A percentile compares a stretch with the other conserved stretches of the same genome.
Evolutionary conservation across 2,888 invertebrate genomes (phyloP).

Genomic region (Busseola fusca): DNA sequence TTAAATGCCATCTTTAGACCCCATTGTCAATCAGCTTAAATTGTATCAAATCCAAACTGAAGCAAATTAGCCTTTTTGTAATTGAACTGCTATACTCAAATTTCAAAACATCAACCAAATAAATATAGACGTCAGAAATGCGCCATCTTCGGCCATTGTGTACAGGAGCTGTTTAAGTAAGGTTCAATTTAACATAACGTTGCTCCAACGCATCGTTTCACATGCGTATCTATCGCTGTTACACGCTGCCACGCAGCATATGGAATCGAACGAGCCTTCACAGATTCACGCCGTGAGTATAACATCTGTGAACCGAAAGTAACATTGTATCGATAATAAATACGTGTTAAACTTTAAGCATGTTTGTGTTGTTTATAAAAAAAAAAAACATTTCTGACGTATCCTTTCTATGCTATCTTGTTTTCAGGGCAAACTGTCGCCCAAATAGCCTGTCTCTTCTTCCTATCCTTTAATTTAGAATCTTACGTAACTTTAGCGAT

Average conservation of each 20-base stretch:
- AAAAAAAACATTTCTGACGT: slow-evolving; percentile 36
- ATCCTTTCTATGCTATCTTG: slow-evolving; percentile 18
- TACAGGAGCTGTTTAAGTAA: slow-evolving; percentile 34
- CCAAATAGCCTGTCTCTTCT: slow-evolving; percentile 37
- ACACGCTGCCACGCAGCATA: slow-evolving; percentile 92
- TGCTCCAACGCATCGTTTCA: slow-evolving; percentile 94
- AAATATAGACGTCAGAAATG: slow-evolving; percentile 47
- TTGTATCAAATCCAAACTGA: neutral
- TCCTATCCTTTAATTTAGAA: slow-evolving; percentile 1
- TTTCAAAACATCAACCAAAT: neutral
- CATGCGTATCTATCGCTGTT: slow-evolving; percentile 90
- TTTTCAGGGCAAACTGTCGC: slow-evolving; percentile 42
- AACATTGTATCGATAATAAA: slow-evolving; percentile 28
- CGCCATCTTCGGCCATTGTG: slow-evolving; percentile 31
- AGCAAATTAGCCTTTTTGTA: neutral
- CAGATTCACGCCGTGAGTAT: slow-evolving; percentile 73
- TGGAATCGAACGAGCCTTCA: slow-evolving; percentile 83
- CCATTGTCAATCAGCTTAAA: slow-evolving; percentile 8
- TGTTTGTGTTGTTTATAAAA: slow-evolving; percentile 38
- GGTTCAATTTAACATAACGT: slow-evolving; percentile 13
- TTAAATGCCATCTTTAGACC: slow-evolving; percentile 1
- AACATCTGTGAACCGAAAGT: slow-evolving; percentile 36
- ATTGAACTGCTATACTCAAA: slow-evolving; percentile 3
- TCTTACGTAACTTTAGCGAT: neutral
- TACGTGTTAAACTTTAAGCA: slow-evolving; percentile 23